Evolutionary conservation across 2,113 vertebrate genomes (phyloP).

Genomic region (Ibidorhyncha struthersii): DNA sequence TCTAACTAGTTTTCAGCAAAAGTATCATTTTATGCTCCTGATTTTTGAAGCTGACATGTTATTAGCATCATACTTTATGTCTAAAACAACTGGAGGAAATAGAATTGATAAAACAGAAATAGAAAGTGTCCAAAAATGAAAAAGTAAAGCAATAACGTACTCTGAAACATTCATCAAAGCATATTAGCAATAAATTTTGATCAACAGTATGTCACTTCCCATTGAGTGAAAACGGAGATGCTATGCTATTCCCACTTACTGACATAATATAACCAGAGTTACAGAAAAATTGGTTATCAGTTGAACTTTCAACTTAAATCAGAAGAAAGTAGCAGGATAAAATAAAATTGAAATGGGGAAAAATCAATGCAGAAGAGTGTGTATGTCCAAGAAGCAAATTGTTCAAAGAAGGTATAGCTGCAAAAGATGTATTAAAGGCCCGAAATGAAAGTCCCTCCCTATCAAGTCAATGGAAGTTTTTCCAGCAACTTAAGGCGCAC

Average conservation of each 20-base stretch:
- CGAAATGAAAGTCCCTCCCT: background rate
- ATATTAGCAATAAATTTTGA: conserved; percentile 63
- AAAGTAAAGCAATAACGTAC: conserved; percentile 39
- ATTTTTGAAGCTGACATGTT: conserved; percentile 15
- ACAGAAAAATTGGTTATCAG: conserved; percentile 15
- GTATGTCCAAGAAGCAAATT: background rate
- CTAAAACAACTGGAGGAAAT: conserved; percentile 32
- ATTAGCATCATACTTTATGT: conserved; percentile 37
- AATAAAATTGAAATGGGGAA: background rate
- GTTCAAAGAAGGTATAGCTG: background rate
- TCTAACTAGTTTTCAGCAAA: background rate
- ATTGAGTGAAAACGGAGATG: conserved; percentile 26
- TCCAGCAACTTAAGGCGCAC: background rate
- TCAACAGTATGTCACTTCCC: conserved; percentile 44
- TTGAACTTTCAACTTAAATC: background rate
- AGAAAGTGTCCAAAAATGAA: conserved; percentile 29
- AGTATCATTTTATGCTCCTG: conserved; percentile 8
- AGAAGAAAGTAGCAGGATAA: background rate
- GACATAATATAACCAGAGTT: background rate
- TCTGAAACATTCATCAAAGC: conserved; percentile 49
- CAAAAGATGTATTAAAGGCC: background rate
- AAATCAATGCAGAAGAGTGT: background rate
- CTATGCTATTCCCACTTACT: background rate
- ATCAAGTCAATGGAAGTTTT: background rate
- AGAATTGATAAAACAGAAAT: conserved; percentile 45